Conservation (phyloP, 2,113 vertebrate species). For the Neogale vison region DNA sequence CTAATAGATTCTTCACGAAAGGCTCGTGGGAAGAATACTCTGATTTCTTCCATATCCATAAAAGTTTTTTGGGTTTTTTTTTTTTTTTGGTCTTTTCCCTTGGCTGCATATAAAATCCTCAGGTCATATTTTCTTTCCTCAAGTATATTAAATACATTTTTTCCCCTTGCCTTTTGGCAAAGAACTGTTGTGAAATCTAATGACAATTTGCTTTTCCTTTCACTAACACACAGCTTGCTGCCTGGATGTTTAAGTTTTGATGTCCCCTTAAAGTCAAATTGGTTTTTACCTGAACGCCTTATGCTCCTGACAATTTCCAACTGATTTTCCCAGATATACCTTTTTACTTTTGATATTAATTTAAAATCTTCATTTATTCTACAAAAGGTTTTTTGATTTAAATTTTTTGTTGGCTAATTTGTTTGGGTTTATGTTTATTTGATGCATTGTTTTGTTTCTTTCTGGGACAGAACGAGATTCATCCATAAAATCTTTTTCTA, state of each 20-base stretch:
- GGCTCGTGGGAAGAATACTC: not conserved
- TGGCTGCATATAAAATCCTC: not conserved
- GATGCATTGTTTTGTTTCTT: not conserved
- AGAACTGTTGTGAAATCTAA: not conserved
- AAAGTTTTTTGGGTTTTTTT: not conserved
- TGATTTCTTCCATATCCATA: not conserved
- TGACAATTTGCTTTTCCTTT: not conserved
- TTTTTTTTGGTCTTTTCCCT: not conserved
- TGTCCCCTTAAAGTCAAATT: not conserved
- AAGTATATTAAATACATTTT: not conserved
- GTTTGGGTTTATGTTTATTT: not conserved
- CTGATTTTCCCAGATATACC: not conserved
- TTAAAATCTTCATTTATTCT: not conserved
- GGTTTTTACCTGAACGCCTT: not conserved
- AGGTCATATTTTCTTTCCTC: not conserved
- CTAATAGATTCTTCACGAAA: not conserved
- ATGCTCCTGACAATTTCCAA: not conserved
- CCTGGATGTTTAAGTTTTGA: not conserved
- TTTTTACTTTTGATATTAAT: not conserved
- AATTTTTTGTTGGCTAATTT: not conserved
- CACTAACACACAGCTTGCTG: not conserved
- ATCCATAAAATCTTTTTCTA: not conserved
- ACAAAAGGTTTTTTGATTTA: not conserved
- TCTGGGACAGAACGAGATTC: not conserved
- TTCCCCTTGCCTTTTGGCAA: not conserved